These are phyloP conservation scores for Eulemur mongoz DNA, from an alignment of 2,797 vertebrate genomes.

Conservation along the genomic window DNA sequence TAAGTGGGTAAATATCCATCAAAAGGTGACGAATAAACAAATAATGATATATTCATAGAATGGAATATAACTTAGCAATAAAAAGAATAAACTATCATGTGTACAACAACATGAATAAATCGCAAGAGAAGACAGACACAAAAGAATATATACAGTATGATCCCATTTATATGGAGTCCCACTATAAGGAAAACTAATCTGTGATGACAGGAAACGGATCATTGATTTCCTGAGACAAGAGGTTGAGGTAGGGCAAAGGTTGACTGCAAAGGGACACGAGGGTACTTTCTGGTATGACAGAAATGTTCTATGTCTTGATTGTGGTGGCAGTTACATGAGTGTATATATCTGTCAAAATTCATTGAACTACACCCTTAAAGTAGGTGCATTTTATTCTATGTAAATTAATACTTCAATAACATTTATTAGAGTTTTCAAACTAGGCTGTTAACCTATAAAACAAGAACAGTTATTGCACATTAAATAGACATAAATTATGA, in stretches of 20 bases:
- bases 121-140: neutral
- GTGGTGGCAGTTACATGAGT: neutral
- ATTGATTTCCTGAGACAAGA: neutral
- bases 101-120: neutral
- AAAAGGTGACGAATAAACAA: neutral
- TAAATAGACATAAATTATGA: neutral
- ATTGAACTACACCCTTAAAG: slow-evolving; percentile 2
- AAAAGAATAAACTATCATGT: neutral
- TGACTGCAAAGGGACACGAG: neutral
- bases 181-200: neutral
- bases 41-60: neutral
- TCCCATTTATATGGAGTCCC: neutral
- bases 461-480: neutral
- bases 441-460: neutral
- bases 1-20: neutral
- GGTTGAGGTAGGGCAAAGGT: accelerated
- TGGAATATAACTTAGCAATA: neutral
- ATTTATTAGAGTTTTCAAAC: slow-evolving; percentile 6
- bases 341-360: neutral
- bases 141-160: neutral
- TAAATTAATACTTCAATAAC: neutral
- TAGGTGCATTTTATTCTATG: neutral
- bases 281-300: neutral
- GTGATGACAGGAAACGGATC: neutral
- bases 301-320: neutral